phyloP scores from a whole-genome alignment of 2,797 vertebrate genomes.

The Ctenopoma multispine region DNA sequence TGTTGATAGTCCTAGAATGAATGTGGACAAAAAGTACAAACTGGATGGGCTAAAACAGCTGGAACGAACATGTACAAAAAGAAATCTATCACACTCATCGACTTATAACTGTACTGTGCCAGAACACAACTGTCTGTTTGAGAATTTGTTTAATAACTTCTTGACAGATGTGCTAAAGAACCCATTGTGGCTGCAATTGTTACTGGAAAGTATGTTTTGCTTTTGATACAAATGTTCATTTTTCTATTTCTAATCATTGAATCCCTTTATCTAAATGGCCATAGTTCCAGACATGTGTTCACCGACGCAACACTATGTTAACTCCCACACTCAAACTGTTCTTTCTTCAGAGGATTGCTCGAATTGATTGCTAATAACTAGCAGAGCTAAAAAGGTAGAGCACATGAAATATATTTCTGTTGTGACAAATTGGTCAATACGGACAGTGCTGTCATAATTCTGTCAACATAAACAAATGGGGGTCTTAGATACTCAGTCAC shows the following conservation, averaged over 20 bases:
- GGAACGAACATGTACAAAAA: slow-evolving; percentile 47
- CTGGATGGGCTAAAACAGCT: slow-evolving; percentile 50
- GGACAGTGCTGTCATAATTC: slow-evolving; percentile 25
- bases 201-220: slow-evolving; percentile 62
- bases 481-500: slow-evolving; percentile 19
- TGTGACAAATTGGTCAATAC: slow-evolving; percentile 46
- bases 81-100: slow-evolving; percentile 41
- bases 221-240: slow-evolving; percentile 75
- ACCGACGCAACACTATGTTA: slow-evolving; percentile 59
- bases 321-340: slow-evolving; percentile 53
- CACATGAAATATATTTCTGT: slow-evolving; percentile 40
- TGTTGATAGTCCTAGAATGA: slow-evolving; percentile 83
- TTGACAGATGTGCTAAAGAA: slow-evolving; percentile 56
- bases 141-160: slow-evolving; percentile 46
- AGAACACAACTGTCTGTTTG: slow-evolving; percentile 45
- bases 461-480: slow-evolving; percentile 43
- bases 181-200: slow-evolving; percentile 53
- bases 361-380: slow-evolving; percentile 55
- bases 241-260: slow-evolving; percentile 72
- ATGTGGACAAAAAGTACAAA: slow-evolving; percentile 61
- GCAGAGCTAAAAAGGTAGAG: slow-evolving; percentile 42
- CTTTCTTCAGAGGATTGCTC: slow-evolving; percentile 34
- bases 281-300: slow-evolving; percentile 72
- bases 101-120: slow-evolving; percentile 36
- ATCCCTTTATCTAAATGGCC: slow-evolving; percentile 79